A percentile compares a stretch with the other conserved stretches of the same genome.
Conservation (phyloP, 2,888 invertebrate genomes). For the Watsonalla binaria region DNA sequence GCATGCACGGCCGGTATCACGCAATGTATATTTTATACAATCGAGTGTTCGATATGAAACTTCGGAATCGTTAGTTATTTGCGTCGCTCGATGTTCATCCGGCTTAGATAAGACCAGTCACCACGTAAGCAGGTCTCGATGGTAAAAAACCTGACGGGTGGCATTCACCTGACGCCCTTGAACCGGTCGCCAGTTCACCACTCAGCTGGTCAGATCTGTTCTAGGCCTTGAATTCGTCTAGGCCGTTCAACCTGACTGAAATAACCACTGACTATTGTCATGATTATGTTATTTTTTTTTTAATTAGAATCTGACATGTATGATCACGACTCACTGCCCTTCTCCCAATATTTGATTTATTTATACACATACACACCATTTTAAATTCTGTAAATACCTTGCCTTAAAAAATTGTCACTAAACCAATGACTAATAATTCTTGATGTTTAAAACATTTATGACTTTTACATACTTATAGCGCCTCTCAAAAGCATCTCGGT, state of each 20-base stretch:
- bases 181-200: slow-evolving; percentile 64
- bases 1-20: slow-evolving; percentile 21
- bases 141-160: slow-evolving; percentile 67
- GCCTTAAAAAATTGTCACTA: too few relatives aligned
- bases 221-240: slow-evolving; percentile 64
- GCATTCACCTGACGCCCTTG: slow-evolving; percentile 75
- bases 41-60: slow-evolving; percentile 15
- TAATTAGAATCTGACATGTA: too few relatives aligned
- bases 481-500: too few relatives aligned
- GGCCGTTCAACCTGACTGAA: slow-evolving; percentile 65
- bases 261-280: slow-evolving; percentile 30
- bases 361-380: too few relatives aligned
- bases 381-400: too few relatives aligned
- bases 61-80: slow-evolving; percentile 38
- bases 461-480: too few relatives aligned
- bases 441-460: too few relatives aligned
- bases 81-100: slow-evolving; percentile 52
- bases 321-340: slow-evolving; percentile 6
- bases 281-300: too few relatives aligned
- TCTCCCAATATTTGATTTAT: background rate
- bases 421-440: too few relatives aligned
- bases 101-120: slow-evolving; percentile 58
- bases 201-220: slow-evolving; percentile 62
- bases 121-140: slow-evolving; percentile 57
- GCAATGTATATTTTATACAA: slow-evolving; percentile 21